A percentile compares a stretch with the other conserved stretches of the same genome.
phyloP scores from a whole-genome alignment of 2,888 invertebrate genomes.

The Lithosia quadra region DNA sequence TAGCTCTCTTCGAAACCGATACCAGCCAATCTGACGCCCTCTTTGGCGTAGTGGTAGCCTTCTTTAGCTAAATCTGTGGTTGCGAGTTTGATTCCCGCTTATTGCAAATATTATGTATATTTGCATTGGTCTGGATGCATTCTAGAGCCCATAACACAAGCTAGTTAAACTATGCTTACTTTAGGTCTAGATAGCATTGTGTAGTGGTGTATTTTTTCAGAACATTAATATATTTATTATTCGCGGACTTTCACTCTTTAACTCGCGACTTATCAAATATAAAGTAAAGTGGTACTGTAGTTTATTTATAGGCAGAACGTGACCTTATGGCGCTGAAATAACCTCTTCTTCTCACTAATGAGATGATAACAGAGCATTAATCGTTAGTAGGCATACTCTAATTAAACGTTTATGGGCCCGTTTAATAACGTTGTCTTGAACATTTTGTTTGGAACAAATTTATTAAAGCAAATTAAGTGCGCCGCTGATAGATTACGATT shows the following conservation, averaged over 20 bases:
- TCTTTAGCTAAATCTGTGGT: too few species aligned
- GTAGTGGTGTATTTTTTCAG: too few species aligned
- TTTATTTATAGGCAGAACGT: not conserved
- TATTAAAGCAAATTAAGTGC: slow-evolving; percentile 6
- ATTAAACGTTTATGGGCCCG: slow-evolving; percentile 21
- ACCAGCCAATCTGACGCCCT: too few species aligned
- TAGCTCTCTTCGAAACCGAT: not conserved
- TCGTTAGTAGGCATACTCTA: slow-evolving; percentile 24
- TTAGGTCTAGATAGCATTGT: too few species aligned
- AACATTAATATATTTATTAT: too few species aligned
- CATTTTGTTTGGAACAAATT: slow-evolving; percentile 6
- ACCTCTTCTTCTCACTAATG: slow-evolving; percentile 3
- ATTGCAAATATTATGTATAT: too few species aligned
- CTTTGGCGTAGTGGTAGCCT: too few species aligned
- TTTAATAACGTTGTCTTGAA: slow-evolving; percentile 8
- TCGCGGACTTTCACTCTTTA: not conserved
- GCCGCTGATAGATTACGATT: not conserved
- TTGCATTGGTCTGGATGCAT: too few species aligned
- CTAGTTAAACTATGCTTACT: too few species aligned
- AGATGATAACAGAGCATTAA: slow-evolving; percentile 15
- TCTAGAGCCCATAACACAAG: too few species aligned
- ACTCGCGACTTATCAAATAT: not conserved
- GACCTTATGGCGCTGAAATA: not conserved
- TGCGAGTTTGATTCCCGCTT: too few species aligned
- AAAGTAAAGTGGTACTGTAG: not conserved